Conservation (phyloP, 2,797 vertebrate species). For the Anolis apletophallus region DNA sequence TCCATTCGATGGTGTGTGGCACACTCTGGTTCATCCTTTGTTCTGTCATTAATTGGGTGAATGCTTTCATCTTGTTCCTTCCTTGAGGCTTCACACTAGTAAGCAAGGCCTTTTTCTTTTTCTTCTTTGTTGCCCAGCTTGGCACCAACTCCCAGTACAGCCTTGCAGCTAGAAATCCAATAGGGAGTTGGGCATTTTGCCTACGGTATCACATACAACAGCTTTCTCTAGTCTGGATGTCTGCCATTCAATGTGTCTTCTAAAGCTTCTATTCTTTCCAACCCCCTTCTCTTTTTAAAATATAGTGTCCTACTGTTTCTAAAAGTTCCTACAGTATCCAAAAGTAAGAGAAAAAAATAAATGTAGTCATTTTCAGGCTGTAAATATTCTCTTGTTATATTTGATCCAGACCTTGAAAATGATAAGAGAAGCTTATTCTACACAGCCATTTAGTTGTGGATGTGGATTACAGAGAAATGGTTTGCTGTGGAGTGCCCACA, state of each 20-base stretch:
- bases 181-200: conserved; percentile 20
- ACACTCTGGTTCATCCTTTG: conserved; percentile 26
- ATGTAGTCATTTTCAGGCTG: background rate
- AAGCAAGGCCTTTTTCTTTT: background rate
- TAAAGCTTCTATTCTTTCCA: background rate
- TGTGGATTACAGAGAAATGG: too few species aligned
- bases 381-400: background rate
- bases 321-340: background rate
- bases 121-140: conserved; percentile 10
- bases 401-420: too few species aligned
- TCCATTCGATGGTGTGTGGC: background rate
- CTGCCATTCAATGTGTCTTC: background rate
- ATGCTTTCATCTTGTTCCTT: conserved; percentile 6
- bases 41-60: conserved; percentile 29
- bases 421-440: too few species aligned
- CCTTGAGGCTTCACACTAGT: background rate
- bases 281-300: background rate
- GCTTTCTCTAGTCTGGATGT: background rate
- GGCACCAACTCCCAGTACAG: background rate
- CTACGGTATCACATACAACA: conserved; percentile 22
- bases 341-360: background rate
- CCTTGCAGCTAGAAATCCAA: conserved; percentile 28
- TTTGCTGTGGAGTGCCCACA: too few species aligned
- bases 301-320: rapidly evolving
- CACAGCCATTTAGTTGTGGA: too few species aligned